Conservation (phyloP, 2,113 vertebrate genomes). For the Phrynocephalus versicolor region DNA sequence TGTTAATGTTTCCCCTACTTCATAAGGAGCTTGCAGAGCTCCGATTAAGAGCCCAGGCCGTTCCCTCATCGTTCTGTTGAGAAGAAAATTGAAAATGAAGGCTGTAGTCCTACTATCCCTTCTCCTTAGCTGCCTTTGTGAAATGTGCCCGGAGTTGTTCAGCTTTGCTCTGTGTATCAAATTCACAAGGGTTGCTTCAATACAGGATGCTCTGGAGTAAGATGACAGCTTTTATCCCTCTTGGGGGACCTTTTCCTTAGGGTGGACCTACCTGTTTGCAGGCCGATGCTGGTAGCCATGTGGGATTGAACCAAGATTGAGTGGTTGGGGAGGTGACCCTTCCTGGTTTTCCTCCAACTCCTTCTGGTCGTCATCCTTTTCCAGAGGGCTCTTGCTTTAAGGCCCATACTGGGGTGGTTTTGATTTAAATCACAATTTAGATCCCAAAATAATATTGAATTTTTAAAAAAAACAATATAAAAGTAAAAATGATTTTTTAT, state of each 20-base stretch:
- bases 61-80: not conserved
- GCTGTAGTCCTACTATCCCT: not conserved
- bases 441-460: no score
- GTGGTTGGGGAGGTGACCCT: no score
- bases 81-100: not conserved
- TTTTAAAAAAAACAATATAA: no score
- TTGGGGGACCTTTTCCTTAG: not conserved
- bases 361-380: no score
- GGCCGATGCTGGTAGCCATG: not conserved
- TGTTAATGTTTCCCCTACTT: not conserved
- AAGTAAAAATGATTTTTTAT: no score
- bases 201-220: not conserved
- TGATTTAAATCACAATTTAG: no score
- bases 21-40: not conserved
- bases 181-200: not conserved
- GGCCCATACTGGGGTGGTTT: no score
- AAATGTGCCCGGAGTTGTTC: no score
- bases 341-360: no score
- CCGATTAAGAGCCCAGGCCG: no score
- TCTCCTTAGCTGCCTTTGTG: not conserved
- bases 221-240: not conserved
- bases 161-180: not conserved
- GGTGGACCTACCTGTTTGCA: not conserved
- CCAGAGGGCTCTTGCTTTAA: no score
- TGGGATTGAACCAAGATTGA: not conserved